These are phyloP conservation scores for Bombus consobrinus DNA, from an alignment of 1,140 invertebrate genomes.

Conservation along the genomic window DNA sequence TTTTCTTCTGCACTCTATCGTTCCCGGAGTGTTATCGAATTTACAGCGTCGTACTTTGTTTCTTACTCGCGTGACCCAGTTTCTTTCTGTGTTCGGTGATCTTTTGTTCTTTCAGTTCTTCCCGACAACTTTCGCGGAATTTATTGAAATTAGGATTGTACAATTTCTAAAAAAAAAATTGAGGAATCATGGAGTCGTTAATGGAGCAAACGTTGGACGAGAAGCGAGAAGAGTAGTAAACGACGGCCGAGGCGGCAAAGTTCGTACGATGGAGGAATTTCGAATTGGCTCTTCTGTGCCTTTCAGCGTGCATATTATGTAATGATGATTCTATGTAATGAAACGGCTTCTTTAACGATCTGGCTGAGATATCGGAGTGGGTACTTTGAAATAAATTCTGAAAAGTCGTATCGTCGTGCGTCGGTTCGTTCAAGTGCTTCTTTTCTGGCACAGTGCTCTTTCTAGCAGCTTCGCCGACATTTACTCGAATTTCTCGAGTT, in stretches of 20 bases:
- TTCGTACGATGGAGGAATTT: not conserved
- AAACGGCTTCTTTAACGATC: slow-evolving; percentile 16
- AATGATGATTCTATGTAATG: too few species aligned
- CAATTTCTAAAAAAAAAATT: too few species aligned
- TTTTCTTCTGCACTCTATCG: too few species aligned
- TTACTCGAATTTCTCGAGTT: slow-evolving; percentile 28
- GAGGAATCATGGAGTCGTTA: not conserved
- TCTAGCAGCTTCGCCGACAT: not conserved
- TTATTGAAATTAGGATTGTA: too few species aligned
- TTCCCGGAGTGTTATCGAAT: too few species aligned
- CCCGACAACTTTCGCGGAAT: too few species aligned
- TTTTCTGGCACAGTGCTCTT: slow-evolving; percentile 11
- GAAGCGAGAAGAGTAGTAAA: not conserved
- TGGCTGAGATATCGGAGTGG: slow-evolving; percentile 7
- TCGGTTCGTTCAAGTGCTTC: not conserved
- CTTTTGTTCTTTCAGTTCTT: too few species aligned
- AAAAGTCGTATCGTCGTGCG: slow-evolving; percentile 25
- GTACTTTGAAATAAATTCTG: slow-evolving; percentile 40
- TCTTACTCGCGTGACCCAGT: too few species aligned
- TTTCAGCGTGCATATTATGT: not conserved
- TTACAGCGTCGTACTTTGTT: too few species aligned
- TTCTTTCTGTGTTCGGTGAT: too few species aligned
- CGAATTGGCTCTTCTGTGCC: not conserved
- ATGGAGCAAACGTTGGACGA: not conserved
- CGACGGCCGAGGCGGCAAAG: too few species aligned